Evolutionary conservation across 1,140 invertebrate species (phyloP).

Genomic region (Megalonaias nervosa): DNA sequence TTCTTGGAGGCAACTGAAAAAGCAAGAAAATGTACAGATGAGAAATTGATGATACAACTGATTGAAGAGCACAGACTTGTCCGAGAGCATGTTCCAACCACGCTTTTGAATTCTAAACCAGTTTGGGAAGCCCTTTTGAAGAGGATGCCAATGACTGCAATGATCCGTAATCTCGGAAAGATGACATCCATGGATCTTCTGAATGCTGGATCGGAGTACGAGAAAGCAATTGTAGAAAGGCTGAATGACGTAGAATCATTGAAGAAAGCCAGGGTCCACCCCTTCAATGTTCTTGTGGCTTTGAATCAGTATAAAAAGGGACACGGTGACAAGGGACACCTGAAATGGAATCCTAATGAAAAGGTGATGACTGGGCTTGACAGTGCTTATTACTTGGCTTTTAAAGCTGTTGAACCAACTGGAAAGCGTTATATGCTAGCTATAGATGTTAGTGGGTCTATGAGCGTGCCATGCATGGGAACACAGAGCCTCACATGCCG

Average conservation of each 20-base stretch:
- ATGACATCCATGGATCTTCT: constrained; percentile 78
- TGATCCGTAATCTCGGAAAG: constrained; percentile 78
- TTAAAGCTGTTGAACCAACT: constrained; percentile 74
- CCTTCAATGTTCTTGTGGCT: constrained; percentile 76
- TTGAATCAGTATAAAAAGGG: constrained; percentile 75
- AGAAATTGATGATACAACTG: constrained; percentile 72
- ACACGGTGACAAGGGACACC: constrained; percentile 73
- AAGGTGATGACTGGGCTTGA: constrained; percentile 64
- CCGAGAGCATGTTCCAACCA: constrained; percentile 79
- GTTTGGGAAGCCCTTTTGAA: too few relatives aligned
- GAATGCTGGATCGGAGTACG: constrained; percentile 53
- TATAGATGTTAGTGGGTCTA: constrained; percentile 75
- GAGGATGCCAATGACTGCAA: constrained; percentile 74
- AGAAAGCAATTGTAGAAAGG: constrained; percentile 39
- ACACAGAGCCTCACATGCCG: constrained; percentile 37
- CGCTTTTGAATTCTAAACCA: constrained; percentile 77
- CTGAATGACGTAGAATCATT: constrained; percentile 68
- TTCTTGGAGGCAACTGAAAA: constrained; percentile 77
- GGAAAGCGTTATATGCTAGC: constrained; percentile 75
- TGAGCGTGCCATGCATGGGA: constrained; percentile 61
- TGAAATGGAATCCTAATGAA: constrained; percentile 61
- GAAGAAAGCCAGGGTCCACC: constrained; percentile 74
- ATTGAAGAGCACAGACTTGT: constrained; percentile 73
- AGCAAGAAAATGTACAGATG: constrained; percentile 76
- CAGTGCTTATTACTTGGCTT: constrained; percentile 68